Evolutionary conservation across 2,797 vertebrate genomes (phyloP).

Genomic region (Bovichtus diacanthus): DNA sequence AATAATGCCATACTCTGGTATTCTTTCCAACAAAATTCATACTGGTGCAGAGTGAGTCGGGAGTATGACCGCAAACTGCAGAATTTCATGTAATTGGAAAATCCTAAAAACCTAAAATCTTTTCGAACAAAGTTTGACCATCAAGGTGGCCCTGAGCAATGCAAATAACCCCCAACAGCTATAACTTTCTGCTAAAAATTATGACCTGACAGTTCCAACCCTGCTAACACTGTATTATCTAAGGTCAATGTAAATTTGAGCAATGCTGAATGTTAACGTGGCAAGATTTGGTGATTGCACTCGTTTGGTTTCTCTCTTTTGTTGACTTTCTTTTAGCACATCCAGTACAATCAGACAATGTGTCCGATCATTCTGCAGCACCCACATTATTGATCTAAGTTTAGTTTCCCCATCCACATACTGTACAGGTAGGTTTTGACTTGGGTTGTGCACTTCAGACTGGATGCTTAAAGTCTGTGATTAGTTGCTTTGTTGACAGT

Average conservation of each 20-base stretch:
- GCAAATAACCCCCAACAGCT: constrained; percentile 1
- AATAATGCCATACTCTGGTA: constrained; percentile 59
- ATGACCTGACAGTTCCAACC: background rate
- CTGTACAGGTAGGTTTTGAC: background rate
- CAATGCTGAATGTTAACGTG: background rate
- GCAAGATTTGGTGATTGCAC: background rate
- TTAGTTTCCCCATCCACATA: background rate
- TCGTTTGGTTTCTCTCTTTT: background rate
- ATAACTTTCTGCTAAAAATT: background rate
- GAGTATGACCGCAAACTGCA: constrained; percentile 16
- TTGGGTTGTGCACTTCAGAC: background rate
- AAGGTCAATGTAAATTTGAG: background rate
- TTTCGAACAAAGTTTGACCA: background rate
- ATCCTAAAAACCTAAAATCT: background rate
- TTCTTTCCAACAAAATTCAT: constrained; percentile 56
- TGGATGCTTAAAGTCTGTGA: too few relatives aligned
- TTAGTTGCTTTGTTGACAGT: background rate
- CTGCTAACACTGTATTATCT: background rate
- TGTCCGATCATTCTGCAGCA: background rate
- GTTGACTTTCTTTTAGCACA: background rate
- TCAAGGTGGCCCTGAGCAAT: constrained; percentile 11
- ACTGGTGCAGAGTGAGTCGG: constrained; percentile 10
- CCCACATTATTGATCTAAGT: background rate
- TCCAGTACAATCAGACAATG: background rate
- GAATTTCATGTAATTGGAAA: constrained; percentile 3